Percentiles rank a stretch among this genome's conserved stretches.
Conservation (phyloP, 2,888 invertebrate genomes). For the Megalurothrips usitatus region DNA sequence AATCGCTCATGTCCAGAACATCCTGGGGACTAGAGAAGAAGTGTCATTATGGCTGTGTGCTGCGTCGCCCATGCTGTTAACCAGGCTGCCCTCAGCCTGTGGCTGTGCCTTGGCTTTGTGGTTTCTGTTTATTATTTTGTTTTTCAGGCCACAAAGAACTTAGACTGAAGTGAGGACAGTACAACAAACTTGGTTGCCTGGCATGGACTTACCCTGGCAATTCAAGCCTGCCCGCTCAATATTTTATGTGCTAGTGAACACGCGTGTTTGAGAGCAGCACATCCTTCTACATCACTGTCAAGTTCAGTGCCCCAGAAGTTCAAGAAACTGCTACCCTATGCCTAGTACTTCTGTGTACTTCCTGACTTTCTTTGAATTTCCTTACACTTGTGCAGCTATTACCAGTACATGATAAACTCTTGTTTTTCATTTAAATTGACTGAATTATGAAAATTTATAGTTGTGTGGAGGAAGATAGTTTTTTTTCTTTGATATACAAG, state of each 20-base stretch:
- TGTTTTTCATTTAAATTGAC: constrained; percentile 11
- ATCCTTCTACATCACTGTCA: background rate
- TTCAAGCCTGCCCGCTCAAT: constrained; percentile 18
- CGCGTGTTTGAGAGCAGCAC: background rate
- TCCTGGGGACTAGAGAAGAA: constrained; percentile 73
- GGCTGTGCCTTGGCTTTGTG: constrained; percentile 25
- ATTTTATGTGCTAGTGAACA: constrained; percentile 17
- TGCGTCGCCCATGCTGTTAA: background rate
- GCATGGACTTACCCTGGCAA: background rate
- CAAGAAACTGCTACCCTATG: background rate
- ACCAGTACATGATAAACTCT: background rate
- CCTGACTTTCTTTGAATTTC: background rate
- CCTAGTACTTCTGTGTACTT: background rate
- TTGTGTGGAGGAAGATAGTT: background rate
- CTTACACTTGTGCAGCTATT: background rate
- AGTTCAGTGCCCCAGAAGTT: constrained; percentile 22
- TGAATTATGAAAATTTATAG: constrained; percentile 1
- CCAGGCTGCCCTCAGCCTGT: background rate
- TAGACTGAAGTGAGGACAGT: constrained; percentile 26
- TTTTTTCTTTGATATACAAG: background rate
- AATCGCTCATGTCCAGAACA: constrained; percentile 99
- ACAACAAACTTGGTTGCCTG: constrained; percentile 10
- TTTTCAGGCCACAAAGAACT: background rate
- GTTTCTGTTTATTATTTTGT: background rate
- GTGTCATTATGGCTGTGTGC: background rate